Conservation (phyloP, 2,888 invertebrate genomes). For the Zhengitettix transpicula region DNA sequence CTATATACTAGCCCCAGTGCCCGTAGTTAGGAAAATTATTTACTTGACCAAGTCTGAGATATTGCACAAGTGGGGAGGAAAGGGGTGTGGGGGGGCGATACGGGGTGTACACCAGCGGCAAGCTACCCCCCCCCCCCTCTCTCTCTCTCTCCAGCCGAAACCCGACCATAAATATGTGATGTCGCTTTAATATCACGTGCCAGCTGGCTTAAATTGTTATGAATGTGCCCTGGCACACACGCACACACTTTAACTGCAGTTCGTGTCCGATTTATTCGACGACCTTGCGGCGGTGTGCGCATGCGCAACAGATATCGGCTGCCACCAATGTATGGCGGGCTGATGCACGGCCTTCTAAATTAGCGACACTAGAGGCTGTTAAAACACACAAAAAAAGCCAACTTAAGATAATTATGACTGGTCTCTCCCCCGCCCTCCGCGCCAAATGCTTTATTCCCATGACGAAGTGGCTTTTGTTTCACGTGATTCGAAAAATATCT, state of each 20-base stretch:
- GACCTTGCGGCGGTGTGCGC: not conserved
- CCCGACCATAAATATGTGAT: conserved; percentile 30
- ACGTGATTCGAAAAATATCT: too few species aligned
- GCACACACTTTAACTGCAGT: conserved; percentile 11
- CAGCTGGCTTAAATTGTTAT: conserved; percentile 32
- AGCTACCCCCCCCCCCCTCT: not conserved
- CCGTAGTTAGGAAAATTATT: conserved; percentile 12
- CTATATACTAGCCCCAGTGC: not conserved
- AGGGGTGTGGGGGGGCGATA: not conserved
- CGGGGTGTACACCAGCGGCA: not conserved
- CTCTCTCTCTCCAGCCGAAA: too few species aligned
- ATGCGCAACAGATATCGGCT: too few species aligned
- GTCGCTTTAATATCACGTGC: conserved; percentile 31
- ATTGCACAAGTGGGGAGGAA: conserved; percentile 3
- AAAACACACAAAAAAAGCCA: not conserved
- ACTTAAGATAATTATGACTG: not conserved
- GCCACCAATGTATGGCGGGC: too few species aligned
- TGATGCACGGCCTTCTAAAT: not conserved
- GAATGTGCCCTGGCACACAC: conserved; percentile 21
- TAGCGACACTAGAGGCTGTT: not conserved
- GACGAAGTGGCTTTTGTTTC: too few species aligned
- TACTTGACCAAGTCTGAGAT: conserved; percentile 12
- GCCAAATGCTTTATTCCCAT: not conserved
- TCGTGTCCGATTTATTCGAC: conserved; percentile 10
- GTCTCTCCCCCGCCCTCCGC: not conserved